Evolutionary conservation across 2,888 invertebrate species (phyloP).

Genomic region (Cryptocephalus primarius): DNA sequence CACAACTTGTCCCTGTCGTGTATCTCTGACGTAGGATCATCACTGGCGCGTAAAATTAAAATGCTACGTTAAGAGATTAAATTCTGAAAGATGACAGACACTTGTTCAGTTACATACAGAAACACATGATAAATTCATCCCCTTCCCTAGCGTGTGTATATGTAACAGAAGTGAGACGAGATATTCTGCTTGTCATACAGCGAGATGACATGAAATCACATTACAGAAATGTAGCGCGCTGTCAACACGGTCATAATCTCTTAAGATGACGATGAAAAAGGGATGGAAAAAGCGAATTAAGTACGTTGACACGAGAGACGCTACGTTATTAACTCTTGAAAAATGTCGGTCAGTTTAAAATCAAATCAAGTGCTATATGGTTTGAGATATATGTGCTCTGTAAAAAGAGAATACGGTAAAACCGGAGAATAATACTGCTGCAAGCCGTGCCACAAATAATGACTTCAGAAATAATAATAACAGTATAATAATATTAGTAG

Average conservation of each 20-base stretch:
- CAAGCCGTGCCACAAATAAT: no score
- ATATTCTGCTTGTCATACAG: slow-evolving; percentile 4
- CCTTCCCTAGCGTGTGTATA: slow-evolving; percentile 2
- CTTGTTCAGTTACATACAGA: slow-evolving; percentile 13
- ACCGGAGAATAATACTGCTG: no score
- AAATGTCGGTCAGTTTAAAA: no score
- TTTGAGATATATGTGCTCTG: no score
- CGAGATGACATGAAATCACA: slow-evolving; percentile 8
- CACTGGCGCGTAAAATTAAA: slow-evolving; percentile 32
- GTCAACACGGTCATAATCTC: slow-evolving; percentile 1
- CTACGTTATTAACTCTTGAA: no score
- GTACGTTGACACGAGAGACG: no score
- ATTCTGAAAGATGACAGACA: slow-evolving; percentile 22
- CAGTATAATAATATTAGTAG: no score
- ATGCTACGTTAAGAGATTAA: slow-evolving; percentile 32
- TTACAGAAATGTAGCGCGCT: slow-evolving; percentile 5
- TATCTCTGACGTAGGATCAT: slow-evolving; percentile 12
- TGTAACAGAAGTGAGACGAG: slow-evolving; percentile 1
- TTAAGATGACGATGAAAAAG: not conserved
- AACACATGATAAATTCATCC: slow-evolving; percentile 10
- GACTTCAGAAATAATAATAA: no score
- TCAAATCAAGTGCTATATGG: no score
- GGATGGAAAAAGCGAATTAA: no score
- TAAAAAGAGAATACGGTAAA: no score
- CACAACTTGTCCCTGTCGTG: no score